These are phyloP conservation scores for Gallinago jamesoni DNA, from an alignment of 2,113 vertebrate genomes.

Conservation along the genomic window DNA sequence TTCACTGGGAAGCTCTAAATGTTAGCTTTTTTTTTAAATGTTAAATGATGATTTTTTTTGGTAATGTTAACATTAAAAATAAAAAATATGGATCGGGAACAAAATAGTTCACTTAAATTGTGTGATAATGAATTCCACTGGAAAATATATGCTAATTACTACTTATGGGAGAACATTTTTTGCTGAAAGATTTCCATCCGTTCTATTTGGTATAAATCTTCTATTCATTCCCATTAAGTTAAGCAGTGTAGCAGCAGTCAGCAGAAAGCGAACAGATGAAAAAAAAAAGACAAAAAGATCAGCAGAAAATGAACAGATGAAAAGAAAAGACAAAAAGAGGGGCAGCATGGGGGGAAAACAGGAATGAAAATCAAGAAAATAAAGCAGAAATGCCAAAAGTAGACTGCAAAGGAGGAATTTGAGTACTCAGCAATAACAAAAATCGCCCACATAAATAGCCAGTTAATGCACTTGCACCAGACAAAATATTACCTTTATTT, in stretches of 20 bases:
- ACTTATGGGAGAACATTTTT: not conserved
- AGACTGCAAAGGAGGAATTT: no score
- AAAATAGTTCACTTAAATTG: not conserved
- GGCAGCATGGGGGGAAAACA: not conserved
- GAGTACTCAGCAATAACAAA: not conserved
- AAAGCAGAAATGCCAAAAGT: no score
- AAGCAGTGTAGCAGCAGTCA: not conserved
- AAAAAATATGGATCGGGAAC: not conserved
- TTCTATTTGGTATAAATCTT: not conserved
- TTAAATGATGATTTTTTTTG: not conserved
- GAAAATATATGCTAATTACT: not conserved
- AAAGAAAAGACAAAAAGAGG: not conserved
- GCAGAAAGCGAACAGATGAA: not conserved
- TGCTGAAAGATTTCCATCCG: not conserved
- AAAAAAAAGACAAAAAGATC: not conserved
- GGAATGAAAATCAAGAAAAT: not conserved
- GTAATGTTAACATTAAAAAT: not conserved
- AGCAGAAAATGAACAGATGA: not conserved
- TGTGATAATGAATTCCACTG: not conserved
- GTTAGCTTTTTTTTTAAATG: not conserved
- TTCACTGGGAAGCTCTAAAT: not conserved
- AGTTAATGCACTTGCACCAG: not conserved
- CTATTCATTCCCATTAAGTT: not conserved
- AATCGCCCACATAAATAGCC: not conserved
- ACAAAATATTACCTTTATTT: constrained; percentile 83